Conservation (phyloP, 2,113 vertebrate species). For the Notarius quadriscutis region DNA sequence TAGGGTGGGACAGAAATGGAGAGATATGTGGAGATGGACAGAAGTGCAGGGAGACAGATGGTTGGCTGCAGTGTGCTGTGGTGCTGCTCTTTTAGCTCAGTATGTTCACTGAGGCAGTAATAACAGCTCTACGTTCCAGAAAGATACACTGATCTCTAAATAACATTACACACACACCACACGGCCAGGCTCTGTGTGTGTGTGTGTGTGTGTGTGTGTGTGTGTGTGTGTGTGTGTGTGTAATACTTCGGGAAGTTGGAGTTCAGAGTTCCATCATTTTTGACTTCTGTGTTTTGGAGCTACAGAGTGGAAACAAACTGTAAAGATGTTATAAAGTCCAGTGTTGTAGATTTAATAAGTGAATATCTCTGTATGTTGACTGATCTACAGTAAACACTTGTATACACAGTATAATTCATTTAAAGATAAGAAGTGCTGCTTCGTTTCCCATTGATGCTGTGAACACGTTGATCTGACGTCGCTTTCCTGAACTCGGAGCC, state of each 20-base stretch:
- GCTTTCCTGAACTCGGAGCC: no score
- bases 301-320: background rate
- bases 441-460: no score
- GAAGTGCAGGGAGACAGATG: background rate
- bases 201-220: conserved; percentile 2
- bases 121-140: conserved; percentile 68
- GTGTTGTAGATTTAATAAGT: background rate
- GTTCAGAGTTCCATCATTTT: background rate
- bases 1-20: background rate
- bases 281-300: background rate
- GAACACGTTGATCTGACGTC: no score
- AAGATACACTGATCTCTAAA: conserved; percentile 74
- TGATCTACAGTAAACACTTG: background rate
- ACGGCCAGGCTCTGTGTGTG: background rate
- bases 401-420: background rate
- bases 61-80: conserved; percentile 15
- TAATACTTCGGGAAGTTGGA: background rate
- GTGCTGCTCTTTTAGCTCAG: conserved; percentile 37
- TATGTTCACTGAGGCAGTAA: conserved; percentile 50
- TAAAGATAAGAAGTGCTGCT: background rate
- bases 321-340: no score
- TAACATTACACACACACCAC: conserved; percentile 67
- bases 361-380: background rate
- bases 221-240: conserved; percentile 32
- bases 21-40: conserved; percentile 7